Conservation (phyloP, 2,888 invertebrate genomes). For the Epinotia nisella region DNA sequence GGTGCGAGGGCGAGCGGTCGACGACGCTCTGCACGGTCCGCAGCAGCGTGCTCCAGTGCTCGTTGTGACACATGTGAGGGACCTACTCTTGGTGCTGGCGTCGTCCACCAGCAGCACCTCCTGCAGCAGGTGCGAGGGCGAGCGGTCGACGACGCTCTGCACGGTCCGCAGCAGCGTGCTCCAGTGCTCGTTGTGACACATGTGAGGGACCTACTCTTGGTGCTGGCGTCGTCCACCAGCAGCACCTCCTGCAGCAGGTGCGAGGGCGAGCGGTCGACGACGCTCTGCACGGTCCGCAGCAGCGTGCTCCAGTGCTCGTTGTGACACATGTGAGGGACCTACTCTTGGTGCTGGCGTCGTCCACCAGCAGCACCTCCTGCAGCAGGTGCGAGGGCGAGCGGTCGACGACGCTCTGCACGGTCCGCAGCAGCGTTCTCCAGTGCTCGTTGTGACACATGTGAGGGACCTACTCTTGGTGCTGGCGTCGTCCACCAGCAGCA, state of each 20-base stretch:
- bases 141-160: too few relatives aligned
- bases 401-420: not conserved
- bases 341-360: not conserved
- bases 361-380: not conserved
- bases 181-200: too few relatives aligned
- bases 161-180: too few relatives aligned
- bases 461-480: not conserved
- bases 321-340: not conserved
- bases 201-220: too few relatives aligned
- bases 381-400: not conserved
- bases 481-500: not conserved
- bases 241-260: constrained; percentile 93
- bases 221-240: constrained; percentile 81
- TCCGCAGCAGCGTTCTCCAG: too few relatives aligned
- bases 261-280: constrained; percentile 91
- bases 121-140: too few relatives aligned
- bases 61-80: too few relatives aligned
- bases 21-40: too few relatives aligned
- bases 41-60: too few relatives aligned
- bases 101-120: constrained; percentile 84
- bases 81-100: constrained; percentile 68
- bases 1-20: too few relatives aligned
- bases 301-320: too few relatives aligned
- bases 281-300: constrained; percentile 83
- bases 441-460: not conserved